A percentile compares a stretch with the other conserved stretches of the same genome.
Conservation (phyloP, 2,797 vertebrate genomes). For the Arctocebus calabarensis region DNA sequence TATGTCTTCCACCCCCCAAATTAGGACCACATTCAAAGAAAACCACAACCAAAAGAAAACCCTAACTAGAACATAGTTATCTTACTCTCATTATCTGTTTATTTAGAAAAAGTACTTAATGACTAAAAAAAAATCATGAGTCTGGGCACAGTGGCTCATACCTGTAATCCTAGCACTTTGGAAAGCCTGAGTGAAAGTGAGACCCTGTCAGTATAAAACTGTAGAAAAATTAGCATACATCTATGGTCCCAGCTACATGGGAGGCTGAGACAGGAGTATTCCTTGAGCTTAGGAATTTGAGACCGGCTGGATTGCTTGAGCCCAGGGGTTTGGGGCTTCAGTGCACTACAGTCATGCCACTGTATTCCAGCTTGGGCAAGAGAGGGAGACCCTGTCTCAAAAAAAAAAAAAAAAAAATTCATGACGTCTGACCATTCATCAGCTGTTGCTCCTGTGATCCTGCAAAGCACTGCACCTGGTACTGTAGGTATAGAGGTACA, state of each 20-base stretch:
- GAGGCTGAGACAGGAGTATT: no score
- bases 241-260: no score
- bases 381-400: background rate
- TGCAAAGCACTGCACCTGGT: background rate
- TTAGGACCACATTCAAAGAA: conserved; percentile 19
- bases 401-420: background rate
- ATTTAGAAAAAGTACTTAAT: conserved; percentile 7
- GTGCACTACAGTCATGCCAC: no score
- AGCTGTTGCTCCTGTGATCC: background rate
- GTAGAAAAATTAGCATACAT: no score
- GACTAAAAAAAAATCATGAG: background rate
- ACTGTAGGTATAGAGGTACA: background rate
- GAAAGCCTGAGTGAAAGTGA: no score
- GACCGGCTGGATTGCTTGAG: no score
- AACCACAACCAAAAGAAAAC: conserved; percentile 23
- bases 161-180: no score
- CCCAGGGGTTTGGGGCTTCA: no score
- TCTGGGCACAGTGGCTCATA: no score
- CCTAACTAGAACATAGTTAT: background rate
- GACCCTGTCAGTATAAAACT: no score
- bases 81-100: background rate
- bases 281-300: no score
- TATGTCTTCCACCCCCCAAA: no score
- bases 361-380: background rate
- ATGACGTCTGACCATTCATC: background rate